Conservation (phyloP, 1,140 invertebrate genomes). For the Anadara kagoshimensis region DNA sequence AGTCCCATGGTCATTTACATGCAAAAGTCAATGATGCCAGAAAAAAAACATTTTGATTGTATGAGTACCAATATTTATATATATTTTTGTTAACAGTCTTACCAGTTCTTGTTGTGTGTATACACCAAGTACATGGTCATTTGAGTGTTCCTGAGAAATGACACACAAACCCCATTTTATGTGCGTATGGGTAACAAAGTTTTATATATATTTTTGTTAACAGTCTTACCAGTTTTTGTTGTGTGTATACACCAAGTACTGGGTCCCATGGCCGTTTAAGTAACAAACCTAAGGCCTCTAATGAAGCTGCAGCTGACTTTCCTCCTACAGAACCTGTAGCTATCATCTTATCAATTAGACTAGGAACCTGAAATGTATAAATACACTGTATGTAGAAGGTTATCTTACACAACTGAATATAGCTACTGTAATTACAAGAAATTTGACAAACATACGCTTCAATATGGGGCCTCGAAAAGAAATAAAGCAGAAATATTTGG, state of each 20-base stretch:
- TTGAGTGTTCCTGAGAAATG: no score
- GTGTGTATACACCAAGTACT: constrained; percentile 75
- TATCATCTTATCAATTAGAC: constrained; percentile 86
- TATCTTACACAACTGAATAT: no score
- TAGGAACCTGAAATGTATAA: constrained; percentile 76
- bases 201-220: no score
- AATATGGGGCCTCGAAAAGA: not conserved
- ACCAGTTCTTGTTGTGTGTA: constrained; percentile 79
- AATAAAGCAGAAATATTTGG: no score
- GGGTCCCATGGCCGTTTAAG: constrained; percentile 89
- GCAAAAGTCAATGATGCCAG: no score
- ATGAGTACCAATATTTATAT: no score
- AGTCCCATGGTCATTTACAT: no score
- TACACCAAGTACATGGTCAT: constrained; percentile 79
- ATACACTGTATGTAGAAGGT: no score
- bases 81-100: constrained; percentile 67
- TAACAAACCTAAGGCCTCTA: constrained; percentile 80
- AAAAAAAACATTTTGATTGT: no score
- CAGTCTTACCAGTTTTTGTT: constrained; percentile 78
- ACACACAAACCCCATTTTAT: no score
- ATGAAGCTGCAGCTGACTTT: constrained; percentile 57
- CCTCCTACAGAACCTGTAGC: constrained; percentile 74
- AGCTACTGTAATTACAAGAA: not conserved
- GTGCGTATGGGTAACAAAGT: no score
- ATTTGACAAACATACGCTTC: not conserved